A percentile compares a stretch with the other conserved stretches of the same genome.
These are phyloP conservation scores for Sycophila sp. DNA, from an alignment of 1,140 invertebrate species.

Conservation along the genomic window DNA sequence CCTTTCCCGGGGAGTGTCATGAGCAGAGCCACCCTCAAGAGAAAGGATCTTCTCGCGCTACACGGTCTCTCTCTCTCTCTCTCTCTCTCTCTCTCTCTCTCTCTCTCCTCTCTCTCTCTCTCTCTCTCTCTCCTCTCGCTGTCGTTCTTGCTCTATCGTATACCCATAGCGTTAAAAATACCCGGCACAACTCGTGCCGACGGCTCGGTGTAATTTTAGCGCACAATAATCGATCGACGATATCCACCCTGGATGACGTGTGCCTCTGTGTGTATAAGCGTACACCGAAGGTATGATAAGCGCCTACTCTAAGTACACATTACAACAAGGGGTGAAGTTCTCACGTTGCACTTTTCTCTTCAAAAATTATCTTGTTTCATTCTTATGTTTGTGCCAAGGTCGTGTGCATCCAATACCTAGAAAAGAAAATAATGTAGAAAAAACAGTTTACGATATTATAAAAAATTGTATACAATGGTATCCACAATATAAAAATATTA, in stretches of 20 bases:
- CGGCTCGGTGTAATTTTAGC: slow-evolving; percentile 36
- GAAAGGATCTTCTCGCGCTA: slow-evolving; percentile 31
- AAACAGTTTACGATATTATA: too few species aligned
- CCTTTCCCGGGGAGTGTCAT: slow-evolving; percentile 55
- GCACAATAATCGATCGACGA: slow-evolving; percentile 34
- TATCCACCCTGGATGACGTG: not conserved
- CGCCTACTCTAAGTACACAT: not conserved
- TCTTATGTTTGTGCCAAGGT: too few species aligned
- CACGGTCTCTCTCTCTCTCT: slow-evolving; percentile 29
- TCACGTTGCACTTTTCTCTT: slow-evolving; percentile 23
- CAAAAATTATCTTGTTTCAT: not conserved
- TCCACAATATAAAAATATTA: too few species aligned
- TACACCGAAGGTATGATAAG: not conserved
- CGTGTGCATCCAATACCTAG: too few species aligned
- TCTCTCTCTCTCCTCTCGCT: slow-evolving; percentile 39
- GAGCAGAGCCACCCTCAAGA: slow-evolving; percentile 34
- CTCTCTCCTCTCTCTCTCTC: slow-evolving; percentile 36
- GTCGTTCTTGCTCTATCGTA: slow-evolving; percentile 22
- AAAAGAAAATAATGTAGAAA: too few species aligned
- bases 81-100: slow-evolving; percentile 42
- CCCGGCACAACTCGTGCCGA: not conserved
- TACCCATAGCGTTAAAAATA: slow-evolving; percentile 11
- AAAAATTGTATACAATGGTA: too few species aligned
- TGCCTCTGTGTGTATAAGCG: not conserved
- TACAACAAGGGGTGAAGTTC: not conserved